A percentile compares a stretch with the other conserved stretches of the same genome.
These are phyloP conservation scores for Perccottus glenii DNA, from an alignment of 2,113 vertebrate genomes.

Conservation along the genomic window DNA sequence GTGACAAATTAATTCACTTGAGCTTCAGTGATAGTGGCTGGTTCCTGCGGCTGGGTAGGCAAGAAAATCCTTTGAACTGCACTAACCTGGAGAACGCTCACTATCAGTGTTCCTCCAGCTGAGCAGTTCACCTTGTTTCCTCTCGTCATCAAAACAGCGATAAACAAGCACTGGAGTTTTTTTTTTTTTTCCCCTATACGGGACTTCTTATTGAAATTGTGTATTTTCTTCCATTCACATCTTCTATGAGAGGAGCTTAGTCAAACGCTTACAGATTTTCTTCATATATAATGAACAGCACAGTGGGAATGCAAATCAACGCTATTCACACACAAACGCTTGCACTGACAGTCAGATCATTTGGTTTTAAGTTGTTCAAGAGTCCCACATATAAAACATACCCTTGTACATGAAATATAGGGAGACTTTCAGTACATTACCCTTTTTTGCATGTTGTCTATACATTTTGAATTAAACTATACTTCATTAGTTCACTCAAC, in stretches of 20 bases:
- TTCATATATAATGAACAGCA: constrained; percentile 14
- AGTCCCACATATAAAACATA: constrained; percentile 8
- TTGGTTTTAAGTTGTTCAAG: constrained; percentile 2
- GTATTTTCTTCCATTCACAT: constrained; percentile 36
- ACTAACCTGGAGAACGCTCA: constrained; percentile 45
- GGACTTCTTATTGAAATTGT: constrained; percentile 35
- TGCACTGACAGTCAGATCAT: constrained; percentile 11
- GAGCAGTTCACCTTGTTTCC: constrained; percentile 46
- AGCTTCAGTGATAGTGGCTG: constrained; percentile 50
- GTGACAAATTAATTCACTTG: constrained; percentile 66
- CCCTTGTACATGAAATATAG: background rate
- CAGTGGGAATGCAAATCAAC: constrained; percentile 22
- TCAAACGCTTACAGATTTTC: constrained; percentile 6
- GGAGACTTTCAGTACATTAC: background rate
- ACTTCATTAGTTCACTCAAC: background rate
- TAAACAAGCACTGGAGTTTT: constrained; percentile 54
- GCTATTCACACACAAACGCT: constrained; percentile 4
- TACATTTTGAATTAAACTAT: constrained; percentile 1
- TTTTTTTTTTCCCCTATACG: constrained; percentile 31
- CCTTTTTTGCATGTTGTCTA: constrained; percentile 8
- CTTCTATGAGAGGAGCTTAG: constrained; percentile 14
- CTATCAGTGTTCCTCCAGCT: constrained; percentile 36
- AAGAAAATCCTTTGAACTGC: constrained; percentile 55
- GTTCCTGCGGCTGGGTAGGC: constrained; percentile 44
- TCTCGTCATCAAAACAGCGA: constrained; percentile 44